Evolutionary conservation across 2,888 invertebrate species (phyloP), one percentile per base, ranked within the genome.

Genomic region (Himalopsyche japonica): DNA sequence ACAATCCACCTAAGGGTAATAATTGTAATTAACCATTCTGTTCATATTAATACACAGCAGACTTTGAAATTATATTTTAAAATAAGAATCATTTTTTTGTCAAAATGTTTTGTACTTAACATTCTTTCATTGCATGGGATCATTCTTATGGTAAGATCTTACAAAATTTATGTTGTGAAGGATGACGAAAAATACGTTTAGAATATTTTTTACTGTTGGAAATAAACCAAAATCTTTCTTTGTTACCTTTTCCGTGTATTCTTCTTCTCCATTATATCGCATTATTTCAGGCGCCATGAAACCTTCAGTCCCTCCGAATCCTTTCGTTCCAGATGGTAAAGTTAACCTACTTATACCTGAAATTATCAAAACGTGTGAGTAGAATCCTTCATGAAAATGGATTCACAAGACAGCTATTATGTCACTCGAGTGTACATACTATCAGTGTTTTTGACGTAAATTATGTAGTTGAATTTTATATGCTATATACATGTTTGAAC

Each of bases 281-380:
- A 99, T 97, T 87, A 99, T 99, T 93, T 99, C 99, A 0, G 99
- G 99, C 2, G 99, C 99, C 97, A 99, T 99, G 90, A 99, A 99
- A 0, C 99, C 99, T 91, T 98, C 98, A 0, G 99, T 99, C 1
- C 99, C 99, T 0, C 99, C 99, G 91, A 99, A 99, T 0, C 99
- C 99, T 90, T 98, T 98, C 0, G 98, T 97, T 0, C 98, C 98
- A 0, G 97, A 97, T 0, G 98, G 97, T 10, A 98, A 93, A 1
- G 96, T 97, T 87, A 96, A 93, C 70, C 98, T 93, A 88, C 98
- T 98, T 85, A 98, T 98, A 80, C 97, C 95, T 95, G 88, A 64
- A 37, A 80, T 86, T 34, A 79, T 37, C 8, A 37, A 37, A 37
- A 37, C 10, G 37, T 37, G 8, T 37, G 10, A 6, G 37, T 37